Base-by-base conservation (phyloP, 2,113 vertebrate genomes). In the Rhea pennata region DNA sequence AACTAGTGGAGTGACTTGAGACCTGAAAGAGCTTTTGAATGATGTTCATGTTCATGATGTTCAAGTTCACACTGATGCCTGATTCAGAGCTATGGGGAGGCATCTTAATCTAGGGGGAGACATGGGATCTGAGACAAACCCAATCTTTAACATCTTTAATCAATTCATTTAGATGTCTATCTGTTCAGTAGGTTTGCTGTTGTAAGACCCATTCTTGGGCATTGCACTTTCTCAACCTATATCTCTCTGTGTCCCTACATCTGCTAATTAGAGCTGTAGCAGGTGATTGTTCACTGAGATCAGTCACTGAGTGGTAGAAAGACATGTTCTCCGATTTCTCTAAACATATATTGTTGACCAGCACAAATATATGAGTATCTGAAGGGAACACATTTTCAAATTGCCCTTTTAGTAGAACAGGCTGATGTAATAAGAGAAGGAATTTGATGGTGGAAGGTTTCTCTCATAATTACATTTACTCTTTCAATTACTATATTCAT, bases 381-480 rank as follows among this genome's bases (percentile, higher is more conserved):
- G 17, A 33, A 4, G 31, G 66, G 21, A 89, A 58, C 26, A 39
- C 0, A 1, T 73, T 87, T 74, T 71, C 21, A 26, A 44, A 33
- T 44, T 51, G 20, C 36, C 82, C 22, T 31, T 75, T 53, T 17
- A 54, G 67, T 42, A 40, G 16, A 82, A 67, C 40, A 51, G 40
- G 19, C 74, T 77, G 66, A 4, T 83, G 44, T 66, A 80, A 53
- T 51, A 69, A 79, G 27, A 74, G 39, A 54, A 79, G 33, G 51
- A 8, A 83, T 87, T 76, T 8, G 9, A 51, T 92, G 50, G 53
- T 42, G 58, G 91, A 71, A 94, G 27, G 11, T 87, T 94, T 89
- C 50, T 93, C 92, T 90, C 79, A 79, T 93, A 94, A 96, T 93
- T 93, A 27, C 73, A 76, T 95, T 96, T 96, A 93, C 46, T 85